These are phyloP conservation scores for Loxodonta africana DNA, from an alignment of 2,113 vertebrate species.

Conservation along the genomic window DNA sequence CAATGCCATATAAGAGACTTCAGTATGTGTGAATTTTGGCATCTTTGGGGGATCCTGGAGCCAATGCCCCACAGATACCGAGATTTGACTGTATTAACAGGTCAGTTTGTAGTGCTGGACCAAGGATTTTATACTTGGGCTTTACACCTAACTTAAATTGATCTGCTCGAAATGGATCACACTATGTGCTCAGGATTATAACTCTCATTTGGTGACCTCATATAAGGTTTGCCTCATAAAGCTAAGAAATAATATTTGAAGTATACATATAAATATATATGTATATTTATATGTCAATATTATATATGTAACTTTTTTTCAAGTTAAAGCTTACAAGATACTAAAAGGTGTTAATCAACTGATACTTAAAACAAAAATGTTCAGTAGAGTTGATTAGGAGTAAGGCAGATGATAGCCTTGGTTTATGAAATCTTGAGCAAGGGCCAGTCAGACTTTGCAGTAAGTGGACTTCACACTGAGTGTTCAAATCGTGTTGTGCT, in stretches of 20 bases:
- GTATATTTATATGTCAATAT: background rate
- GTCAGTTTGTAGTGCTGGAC: background rate
- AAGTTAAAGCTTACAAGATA: background rate
- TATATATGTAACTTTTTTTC: background rate
- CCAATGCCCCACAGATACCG: too few species aligned
- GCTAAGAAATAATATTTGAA: background rate
- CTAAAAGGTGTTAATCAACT: background rate
- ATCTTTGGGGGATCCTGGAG: too few species aligned
- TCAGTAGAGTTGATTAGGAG: slow-evolving; percentile 10
- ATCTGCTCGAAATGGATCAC: background rate
- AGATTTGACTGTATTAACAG: background rate
- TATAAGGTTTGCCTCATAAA: background rate
- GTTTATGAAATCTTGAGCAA: background rate
- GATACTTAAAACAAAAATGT: background rate
- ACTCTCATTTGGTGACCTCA: background rate
- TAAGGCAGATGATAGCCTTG: background rate
- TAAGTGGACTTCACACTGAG: background rate
- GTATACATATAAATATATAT: background rate
- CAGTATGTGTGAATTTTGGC: too few species aligned
- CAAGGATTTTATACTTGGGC: background rate
- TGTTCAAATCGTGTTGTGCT: background rate
- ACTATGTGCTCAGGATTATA: background rate
- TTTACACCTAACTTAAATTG: background rate
- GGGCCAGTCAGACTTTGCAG: background rate
- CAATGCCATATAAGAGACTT: too few species aligned